Percentiles rank a stretch among this genome's conserved stretches.
Evolutionary conservation across 2,888 invertebrate genomes (phyloP).

Genomic region (Latheticus oryzae): DNA sequence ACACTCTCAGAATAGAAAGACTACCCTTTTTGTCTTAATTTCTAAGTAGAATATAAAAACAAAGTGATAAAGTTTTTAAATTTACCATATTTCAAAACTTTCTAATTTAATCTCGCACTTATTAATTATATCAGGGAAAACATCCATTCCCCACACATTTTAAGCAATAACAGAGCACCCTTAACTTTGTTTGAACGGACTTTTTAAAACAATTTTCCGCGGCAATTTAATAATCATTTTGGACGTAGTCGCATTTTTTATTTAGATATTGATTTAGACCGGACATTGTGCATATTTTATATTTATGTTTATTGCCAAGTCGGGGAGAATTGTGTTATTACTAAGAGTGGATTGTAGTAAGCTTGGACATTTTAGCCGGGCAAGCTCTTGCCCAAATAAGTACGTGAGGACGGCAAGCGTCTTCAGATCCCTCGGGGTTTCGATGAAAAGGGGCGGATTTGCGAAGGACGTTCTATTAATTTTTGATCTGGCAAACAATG

Average conservation of each 20-base stretch:
- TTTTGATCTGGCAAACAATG: constrained; percentile 33
- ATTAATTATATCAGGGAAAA: constrained; percentile 29
- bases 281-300: too few relatives aligned
- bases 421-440: constrained; percentile 1
- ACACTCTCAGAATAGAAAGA: constrained; percentile 23
- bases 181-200: background rate
- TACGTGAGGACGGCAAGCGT: constrained; percentile 4
- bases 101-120: constrained; percentile 22
- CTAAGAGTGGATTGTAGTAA: background rate
- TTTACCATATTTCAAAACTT: constrained; percentile 32
- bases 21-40: constrained; percentile 20
- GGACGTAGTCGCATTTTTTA: too few relatives aligned
- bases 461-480: constrained; percentile 22
- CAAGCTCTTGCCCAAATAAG: constrained; percentile 7
- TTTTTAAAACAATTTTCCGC: background rate
- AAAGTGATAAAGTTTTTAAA: constrained; percentile 28
- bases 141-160: constrained; percentile 14
- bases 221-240: constrained; percentile 1
- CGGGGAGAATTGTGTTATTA: background rate
- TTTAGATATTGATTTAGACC: too few relatives aligned
- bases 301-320: too few relatives aligned
- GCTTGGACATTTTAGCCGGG: background rate
- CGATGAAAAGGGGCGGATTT: constrained; percentile 15
- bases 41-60: constrained; percentile 28
- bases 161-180: constrained; percentile 7